Base-by-base conservation (phyloP, 2,797 vertebrate genomes). In the Cryptoprocta ferox region DNA sequence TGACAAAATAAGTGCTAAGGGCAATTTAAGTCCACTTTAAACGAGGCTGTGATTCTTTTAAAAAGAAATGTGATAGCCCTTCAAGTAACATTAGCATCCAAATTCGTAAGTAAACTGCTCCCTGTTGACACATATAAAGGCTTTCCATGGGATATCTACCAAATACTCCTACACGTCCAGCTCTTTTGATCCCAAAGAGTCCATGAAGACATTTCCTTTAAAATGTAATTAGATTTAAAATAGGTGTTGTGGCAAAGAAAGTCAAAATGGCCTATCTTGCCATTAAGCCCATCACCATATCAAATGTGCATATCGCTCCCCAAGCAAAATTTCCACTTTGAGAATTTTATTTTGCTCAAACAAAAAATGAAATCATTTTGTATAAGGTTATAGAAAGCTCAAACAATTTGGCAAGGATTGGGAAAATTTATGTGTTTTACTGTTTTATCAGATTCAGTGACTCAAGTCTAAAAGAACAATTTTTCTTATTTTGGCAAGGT, bases 181-280 rank as follows among this genome's bases (percentile, higher is more conserved):
- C 21, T 68, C 10, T 48, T 90, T 75, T 37, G 6, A 80, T 85
- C 61, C n/a, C 21, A 35, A 68, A 66, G 15, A 48, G n/a, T 63
- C 66, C 78, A 30, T 42, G 30, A 45, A 92, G 70, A 85, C 56
- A 75, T 59, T 88, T 53, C 28, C 73, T 92, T 70, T 68, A 71
- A 81, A 95, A 70, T 63, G 5, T 65, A 39, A 66, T 73, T 97
- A 30, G 50, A 85, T 78, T 92, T 92, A 24, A 87, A 89, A 83
- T 35, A 63, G 53, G 87, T 35, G 35, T 76, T 37, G 48, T 75
- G 65, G n/a, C n/a, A 83, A 80, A 92, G 65, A 10, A 90, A 94
- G 90, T 42, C n/a, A 56, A 65, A 85, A 37, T 42, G 84, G 18
- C 2, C 1, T 48, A 21, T 50, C 8, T 91, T 91, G 18, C 50